Conservation (phyloP, 1,140 invertebrate genomes). For the Lasioglossum albipes region DNA sequence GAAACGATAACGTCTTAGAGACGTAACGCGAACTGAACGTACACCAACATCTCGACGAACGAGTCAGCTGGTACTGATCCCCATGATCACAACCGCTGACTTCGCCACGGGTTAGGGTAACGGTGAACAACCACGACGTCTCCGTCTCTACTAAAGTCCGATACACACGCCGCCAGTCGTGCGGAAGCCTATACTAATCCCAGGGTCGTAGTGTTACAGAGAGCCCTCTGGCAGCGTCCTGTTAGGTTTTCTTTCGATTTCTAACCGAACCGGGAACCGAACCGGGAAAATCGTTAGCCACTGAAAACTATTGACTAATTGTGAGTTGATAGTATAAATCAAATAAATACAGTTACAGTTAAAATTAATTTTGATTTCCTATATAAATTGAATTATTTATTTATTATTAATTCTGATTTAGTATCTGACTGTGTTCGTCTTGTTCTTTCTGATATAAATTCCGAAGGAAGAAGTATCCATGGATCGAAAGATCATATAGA, state of each 20-base stretch:
- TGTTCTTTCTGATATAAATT: too few relatives aligned
- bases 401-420: too few relatives aligned
- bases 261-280: neutral
- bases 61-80: slow-evolving; percentile 67
- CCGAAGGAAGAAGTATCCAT: too few relatives aligned
- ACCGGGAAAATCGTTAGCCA: too few relatives aligned
- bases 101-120: slow-evolving; percentile 24
- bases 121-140: neutral
- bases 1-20: neutral
- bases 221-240: neutral
- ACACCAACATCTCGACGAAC: slow-evolving; percentile 49
- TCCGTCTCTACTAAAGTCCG: slow-evolving; percentile 10
- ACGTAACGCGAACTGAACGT: slow-evolving; percentile 19
- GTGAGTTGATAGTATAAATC: too few relatives aligned
- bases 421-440: too few relatives aligned
- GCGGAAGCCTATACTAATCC: slow-evolving; percentile 16
- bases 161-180: slow-evolving; percentile 45
- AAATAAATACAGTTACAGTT: too few relatives aligned
- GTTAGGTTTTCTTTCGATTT: neutral
- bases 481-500: too few relatives aligned
- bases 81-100: slow-evolving; percentile 27
- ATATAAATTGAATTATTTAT: too few relatives aligned
- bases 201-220: slow-evolving; percentile 1
- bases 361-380: too few relatives aligned
- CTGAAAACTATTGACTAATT: too few relatives aligned